Evolutionary conservation across 2,797 vertebrate species (phyloP), one percentile per base, ranked within the genome.

Genomic region (Hybognathus amarus): DNA sequence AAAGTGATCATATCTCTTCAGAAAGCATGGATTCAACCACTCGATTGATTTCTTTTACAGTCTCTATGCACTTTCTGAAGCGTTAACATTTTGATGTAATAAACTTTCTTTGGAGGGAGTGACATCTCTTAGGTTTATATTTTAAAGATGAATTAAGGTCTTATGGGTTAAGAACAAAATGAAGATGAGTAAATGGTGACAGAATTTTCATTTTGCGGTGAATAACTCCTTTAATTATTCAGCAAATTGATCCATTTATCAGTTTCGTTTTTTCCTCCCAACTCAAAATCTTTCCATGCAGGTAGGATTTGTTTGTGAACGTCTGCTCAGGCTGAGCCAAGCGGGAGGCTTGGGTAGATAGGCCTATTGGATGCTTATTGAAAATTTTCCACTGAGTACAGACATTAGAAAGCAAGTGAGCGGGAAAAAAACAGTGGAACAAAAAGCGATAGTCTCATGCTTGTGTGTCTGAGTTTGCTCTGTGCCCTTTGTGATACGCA

Each of bases 281-380:
- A 83, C 84, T 89, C 75, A 88, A 87, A 89, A 59, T 30, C 83
- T 80, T 87, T 61, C 64, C 69, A n/a, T 90, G 90, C 92, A 93
- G 93, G 92, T 93, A 91, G 91, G 90, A 91, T 90, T 89, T 82
- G 89, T 91, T 93, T 89, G 89, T 73, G 89, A 89, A 91, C 86
- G 86, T 88, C 87, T 88, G 90, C 84, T 88, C 88, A 77, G 87
- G 89, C 82, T 91, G 88, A 82, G 86, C 67, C 45, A 82, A 87
- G 45, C 30, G 38, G 47, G 70, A 81, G 45, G 66, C 40, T 77
- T 85, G 68, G 56, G 63, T 22, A 69, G 77, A 87, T 50, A 15
- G 59, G 59, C 24, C 59, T 61, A 33, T 87, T 85, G 79, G 24
- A 71, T 42, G 42, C 47, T 85, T 50, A 83, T 84, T 82, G 59